Evolutionary conservation across 2,113 vertebrate genomes (phyloP).

Genomic region (Carassius auratus): DNA sequence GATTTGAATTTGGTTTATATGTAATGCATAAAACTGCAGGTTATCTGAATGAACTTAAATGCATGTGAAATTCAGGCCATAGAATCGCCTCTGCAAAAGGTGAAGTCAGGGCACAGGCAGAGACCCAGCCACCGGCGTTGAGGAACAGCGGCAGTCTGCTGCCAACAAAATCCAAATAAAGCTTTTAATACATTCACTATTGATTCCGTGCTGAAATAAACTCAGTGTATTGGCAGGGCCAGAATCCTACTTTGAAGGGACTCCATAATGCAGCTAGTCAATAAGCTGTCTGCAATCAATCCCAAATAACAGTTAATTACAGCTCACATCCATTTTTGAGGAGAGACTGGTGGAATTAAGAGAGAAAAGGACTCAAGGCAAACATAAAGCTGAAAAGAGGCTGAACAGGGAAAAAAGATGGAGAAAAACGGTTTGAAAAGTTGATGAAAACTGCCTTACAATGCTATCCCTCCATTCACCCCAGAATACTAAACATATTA

Average conservation of each 20-base stretch:
- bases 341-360: conserved; percentile 32
- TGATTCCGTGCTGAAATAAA: conserved; percentile 79
- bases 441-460: conserved; percentile 9
- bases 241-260: conserved; percentile 81
- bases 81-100: conserved; percentile 10
- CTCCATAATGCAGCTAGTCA: conserved; percentile 83
- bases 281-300: conserved; percentile 83
- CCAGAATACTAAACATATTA: no score
- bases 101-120: conserved; percentile 20
- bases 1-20: background rate
- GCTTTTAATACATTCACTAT: conserved; percentile 79
- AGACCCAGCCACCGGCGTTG: conserved; percentile 53
- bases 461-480: no score
- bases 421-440: background rate
- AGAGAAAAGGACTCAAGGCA: conserved; percentile 56
- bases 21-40: background rate
- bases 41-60: conserved; percentile 29
- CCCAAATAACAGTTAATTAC: conserved; percentile 83
- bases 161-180: conserved; percentile 78
- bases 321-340: conserved; percentile 72
- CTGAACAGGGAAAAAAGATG: conserved; percentile 46
- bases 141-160: conserved; percentile 69
- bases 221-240: conserved; percentile 78
- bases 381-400: conserved; percentile 43
- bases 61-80: background rate